Conservation (phyloP, 2,113 vertebrate genomes). For the Nesogale talazaci region DNA sequence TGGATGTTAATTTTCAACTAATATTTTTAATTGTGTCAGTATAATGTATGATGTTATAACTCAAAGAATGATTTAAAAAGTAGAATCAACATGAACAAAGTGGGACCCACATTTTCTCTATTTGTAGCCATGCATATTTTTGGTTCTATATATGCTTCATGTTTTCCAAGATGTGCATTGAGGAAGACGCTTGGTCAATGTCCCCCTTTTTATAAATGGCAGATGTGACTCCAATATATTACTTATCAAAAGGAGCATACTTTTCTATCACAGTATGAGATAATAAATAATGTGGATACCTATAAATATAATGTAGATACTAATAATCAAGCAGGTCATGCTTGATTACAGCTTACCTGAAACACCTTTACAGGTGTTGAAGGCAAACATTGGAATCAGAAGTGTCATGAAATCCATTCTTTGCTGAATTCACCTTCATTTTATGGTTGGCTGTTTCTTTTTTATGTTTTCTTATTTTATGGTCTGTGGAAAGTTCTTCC, state of each 20-base stretch:
- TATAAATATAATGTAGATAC: too few relatives aligned
- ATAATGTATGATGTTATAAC: neutral
- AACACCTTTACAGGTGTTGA: too few relatives aligned
- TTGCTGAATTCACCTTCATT: neutral
- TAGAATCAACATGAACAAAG: neutral
- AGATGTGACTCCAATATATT: neutral
- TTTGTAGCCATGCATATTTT: neutral
- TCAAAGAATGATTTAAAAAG: neutral
- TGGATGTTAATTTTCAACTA: neutral
- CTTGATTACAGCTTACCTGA: too few relatives aligned
- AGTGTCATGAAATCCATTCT: constrained; percentile 20
- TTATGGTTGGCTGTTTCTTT: neutral
- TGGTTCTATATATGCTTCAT: neutral
- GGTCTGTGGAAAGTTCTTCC: neutral
- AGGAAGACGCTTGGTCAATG: neutral
- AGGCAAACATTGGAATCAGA: neutral
- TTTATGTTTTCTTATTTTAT: neutral
- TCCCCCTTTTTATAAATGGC: neutral
- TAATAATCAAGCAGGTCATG: rapidly evolving
- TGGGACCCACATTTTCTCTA: neutral
- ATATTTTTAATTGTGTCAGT: neutral
- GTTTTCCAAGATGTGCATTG: neutral
- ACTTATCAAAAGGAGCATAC: neutral
- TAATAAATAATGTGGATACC: too few relatives aligned
- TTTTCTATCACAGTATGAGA: neutral